Conservation (phyloP, 2,888 invertebrate species). For the Galeruca laticollis region DNA sequence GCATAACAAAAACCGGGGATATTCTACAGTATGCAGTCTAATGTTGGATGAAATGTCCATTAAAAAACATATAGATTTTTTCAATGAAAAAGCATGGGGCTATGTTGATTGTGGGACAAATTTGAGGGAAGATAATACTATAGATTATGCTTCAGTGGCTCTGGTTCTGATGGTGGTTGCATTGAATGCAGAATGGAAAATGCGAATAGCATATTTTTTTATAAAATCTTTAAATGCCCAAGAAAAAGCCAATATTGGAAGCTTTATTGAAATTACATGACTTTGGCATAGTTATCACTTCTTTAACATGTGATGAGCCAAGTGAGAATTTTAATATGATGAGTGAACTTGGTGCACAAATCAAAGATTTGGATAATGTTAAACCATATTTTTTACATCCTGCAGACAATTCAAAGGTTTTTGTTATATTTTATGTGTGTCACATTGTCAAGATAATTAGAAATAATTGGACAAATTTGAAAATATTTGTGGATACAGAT, state of each 20-base stretch:
- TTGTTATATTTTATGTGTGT: slow-evolving; percentile 11
- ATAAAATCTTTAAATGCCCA: slow-evolving; percentile 16
- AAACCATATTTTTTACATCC: slow-evolving; percentile 23
- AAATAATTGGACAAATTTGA: slow-evolving; percentile 18
- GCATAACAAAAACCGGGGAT: no score
- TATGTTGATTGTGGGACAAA: background rate
- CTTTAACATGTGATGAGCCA: slow-evolving; percentile 22
- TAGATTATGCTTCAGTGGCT: slow-evolving; percentile 16
- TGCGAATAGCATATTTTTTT: no score
- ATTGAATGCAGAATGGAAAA: no score
- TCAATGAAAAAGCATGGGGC: no score
- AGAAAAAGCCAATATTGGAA: no score
- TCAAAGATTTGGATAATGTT: no score
- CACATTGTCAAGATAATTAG: no score
- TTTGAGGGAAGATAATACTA: slow-evolving; percentile 8
- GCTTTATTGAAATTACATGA: no score
- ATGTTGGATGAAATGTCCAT: no score
- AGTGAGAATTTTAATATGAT: slow-evolving; percentile 18
- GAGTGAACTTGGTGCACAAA: slow-evolving; percentile 18
- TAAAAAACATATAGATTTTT: no score
- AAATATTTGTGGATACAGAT: slow-evolving; percentile 5
- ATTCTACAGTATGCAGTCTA: no score
- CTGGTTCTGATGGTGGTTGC: no score
- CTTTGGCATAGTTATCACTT: slow-evolving; percentile 13
- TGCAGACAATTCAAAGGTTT: slow-evolving; percentile 16